Conservation (phyloP, 2,113 vertebrate genomes). For the Osmerus eperlanus region DNA sequence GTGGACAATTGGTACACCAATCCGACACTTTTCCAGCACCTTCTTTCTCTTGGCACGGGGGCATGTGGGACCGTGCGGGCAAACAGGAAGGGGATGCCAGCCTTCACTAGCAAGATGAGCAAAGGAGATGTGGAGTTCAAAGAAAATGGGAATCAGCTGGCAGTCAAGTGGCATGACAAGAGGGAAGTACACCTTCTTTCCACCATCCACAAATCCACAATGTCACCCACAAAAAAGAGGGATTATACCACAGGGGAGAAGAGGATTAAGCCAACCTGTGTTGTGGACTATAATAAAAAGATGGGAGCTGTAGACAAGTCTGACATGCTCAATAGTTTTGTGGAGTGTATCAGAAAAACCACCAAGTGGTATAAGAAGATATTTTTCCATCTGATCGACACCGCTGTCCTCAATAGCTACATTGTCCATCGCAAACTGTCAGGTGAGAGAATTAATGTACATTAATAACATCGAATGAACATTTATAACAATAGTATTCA, state of each 20-base stretch:
- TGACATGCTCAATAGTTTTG: conserved; percentile 16
- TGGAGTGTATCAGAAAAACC: conserved; percentile 6
- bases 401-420: not conserved
- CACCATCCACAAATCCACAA: not conserved
- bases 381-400: conserved; percentile 16
- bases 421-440: conserved; percentile 9
- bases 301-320: conserved; percentile 13
- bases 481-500: not conserved
- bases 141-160: not conserved
- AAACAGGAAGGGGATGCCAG: conserved; percentile 6
- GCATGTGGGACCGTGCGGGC: conserved; percentile 9
- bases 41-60: not conserved
- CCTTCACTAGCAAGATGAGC: not conserved
- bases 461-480: not conserved
- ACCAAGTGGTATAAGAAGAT: conserved; percentile 26
- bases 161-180: conserved; percentile 4
- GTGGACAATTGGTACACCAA: too few species aligned
- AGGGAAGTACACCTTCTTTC: conserved; percentile 2
- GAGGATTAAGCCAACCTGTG: conserved; percentile 10
- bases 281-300: conserved; percentile 20
- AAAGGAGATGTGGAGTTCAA: not conserved
- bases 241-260: conserved; percentile 4
- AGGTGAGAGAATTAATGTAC: not conserved
- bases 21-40: too few species aligned
- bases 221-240: not conserved